A percentile compares a stretch with the other conserved stretches of the same genome.
Conservation (phyloP, 2,888 invertebrate species). For the Octonoba sinensis region DNA sequence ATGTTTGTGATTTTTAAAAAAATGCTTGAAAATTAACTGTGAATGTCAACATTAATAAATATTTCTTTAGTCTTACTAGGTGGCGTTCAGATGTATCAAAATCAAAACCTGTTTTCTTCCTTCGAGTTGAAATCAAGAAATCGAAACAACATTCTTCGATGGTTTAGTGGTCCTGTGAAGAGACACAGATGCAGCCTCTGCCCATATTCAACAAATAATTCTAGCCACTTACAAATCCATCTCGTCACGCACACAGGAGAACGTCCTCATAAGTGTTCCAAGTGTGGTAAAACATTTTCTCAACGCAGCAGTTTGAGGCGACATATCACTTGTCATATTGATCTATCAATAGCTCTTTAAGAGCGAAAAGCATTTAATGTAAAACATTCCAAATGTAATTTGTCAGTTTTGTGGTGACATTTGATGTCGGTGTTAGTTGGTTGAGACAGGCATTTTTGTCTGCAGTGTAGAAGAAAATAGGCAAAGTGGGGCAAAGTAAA, state of each 20-base stretch:
- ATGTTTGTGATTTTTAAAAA: not conserved
- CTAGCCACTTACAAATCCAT: conserved; percentile 57
- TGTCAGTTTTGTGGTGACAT: no score
- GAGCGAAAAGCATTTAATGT: no score
- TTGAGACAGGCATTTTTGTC: no score
- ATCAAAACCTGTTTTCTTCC: conserved; percentile 44
- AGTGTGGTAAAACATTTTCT: conserved; percentile 57
- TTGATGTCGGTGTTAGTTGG: no score
- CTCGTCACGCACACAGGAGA: conserved; percentile 55
- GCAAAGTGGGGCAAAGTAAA: no score
- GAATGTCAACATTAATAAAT: conserved; percentile 10
- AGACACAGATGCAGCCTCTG: conserved; percentile 53
- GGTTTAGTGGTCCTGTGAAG: conserved; percentile 41
- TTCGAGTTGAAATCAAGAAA: conserved; percentile 55
- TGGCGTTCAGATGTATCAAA: conserved; percentile 40
- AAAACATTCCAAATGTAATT: no score
- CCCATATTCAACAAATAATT: conserved; percentile 56
- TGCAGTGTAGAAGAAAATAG: no score
- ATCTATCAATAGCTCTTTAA: conserved; percentile 40
- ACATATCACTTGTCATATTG: conserved; percentile 56
- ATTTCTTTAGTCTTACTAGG: conserved; percentile 44
- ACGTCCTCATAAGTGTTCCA: conserved; percentile 49
- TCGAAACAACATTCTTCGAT: conserved; percentile 47
- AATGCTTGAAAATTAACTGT: not conserved
- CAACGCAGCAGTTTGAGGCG: conserved; percentile 51